phyloP scores from a whole-genome alignment of 2,113 vertebrate species.

The Microtus ochrogaster region DNA sequence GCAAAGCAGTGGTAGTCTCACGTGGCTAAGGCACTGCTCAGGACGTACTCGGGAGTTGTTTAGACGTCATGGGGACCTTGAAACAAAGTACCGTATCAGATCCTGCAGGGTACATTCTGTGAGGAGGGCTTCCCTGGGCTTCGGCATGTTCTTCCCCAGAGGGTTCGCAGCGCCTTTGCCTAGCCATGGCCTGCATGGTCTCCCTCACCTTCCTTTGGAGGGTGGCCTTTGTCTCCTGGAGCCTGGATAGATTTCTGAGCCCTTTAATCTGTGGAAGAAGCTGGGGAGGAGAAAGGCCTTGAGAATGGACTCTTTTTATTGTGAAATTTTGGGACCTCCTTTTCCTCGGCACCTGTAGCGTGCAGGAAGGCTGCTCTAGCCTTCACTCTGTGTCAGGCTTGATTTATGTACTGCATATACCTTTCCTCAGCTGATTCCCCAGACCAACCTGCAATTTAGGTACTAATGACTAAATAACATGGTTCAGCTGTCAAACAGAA shows the following conservation, averaged over 20 bases:
- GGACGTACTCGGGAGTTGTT: background rate
- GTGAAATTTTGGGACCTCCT: rapidly evolving
- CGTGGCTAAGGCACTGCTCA: background rate
- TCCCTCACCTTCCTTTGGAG: background rate
- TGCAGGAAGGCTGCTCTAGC: background rate
- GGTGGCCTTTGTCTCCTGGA: background rate
- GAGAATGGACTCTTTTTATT: background rate
- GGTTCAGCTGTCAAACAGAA: background rate
- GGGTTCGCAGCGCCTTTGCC: background rate
- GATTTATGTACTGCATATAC: no score
- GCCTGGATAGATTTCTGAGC: background rate
- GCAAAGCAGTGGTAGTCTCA: background rate
- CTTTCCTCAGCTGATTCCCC: background rate
- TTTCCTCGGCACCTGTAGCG: background rate
- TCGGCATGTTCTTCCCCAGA: background rate
- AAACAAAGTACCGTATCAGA: background rate
- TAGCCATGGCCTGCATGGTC: rapidly evolving
- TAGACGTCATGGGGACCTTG: background rate
- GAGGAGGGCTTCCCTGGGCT: background rate
- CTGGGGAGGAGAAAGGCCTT: background rate
- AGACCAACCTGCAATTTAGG: no score
- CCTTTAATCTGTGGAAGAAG: background rate
- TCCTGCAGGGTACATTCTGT: background rate
- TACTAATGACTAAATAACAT: background rate
- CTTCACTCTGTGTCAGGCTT: background rate